These are phyloP conservation scores for Macropodus opercularis DNA, from an alignment of 2,797 vertebrate species.

Conservation along the genomic window DNA sequence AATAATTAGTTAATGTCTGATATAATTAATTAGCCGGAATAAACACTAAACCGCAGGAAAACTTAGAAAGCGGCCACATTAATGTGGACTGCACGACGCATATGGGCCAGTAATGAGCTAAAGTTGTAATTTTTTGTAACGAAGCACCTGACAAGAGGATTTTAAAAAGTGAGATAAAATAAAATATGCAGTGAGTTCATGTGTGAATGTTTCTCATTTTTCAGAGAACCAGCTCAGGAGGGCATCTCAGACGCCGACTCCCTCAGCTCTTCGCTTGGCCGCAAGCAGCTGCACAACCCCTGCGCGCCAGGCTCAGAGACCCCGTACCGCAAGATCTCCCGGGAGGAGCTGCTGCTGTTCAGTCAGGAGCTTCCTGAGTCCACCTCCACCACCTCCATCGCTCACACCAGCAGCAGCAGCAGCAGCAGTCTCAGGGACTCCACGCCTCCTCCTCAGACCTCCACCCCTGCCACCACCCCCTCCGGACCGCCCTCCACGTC, in stretches of 20 bases:
- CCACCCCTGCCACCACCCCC: slow-evolving; percentile 76
- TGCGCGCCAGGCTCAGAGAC: slow-evolving; percentile 83
- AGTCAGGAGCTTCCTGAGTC: slow-evolving; percentile 81
- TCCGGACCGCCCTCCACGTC: slow-evolving; percentile 83
- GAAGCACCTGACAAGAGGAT: neutral
- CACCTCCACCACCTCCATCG: slow-evolving; percentile 72
- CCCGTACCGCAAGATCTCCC: slow-evolving; percentile 88
- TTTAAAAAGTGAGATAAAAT: no score
- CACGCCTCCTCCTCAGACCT: slow-evolving; percentile 78
- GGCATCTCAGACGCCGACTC: slow-evolving; percentile 91
- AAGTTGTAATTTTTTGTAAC: neutral
- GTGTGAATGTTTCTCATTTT: slow-evolving; percentile 38
- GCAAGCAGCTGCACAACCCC: slow-evolving; percentile 85
- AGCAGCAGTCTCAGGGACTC: slow-evolving; percentile 84
- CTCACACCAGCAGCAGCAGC: slow-evolving; percentile 77
- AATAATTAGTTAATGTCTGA: neutral
- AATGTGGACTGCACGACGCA: neutral
- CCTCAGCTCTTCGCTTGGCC: slow-evolving; percentile 87
- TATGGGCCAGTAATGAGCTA: neutral
- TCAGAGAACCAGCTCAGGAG: slow-evolving; percentile 89
- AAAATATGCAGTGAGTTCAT: no score
- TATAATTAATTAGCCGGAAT: neutral
- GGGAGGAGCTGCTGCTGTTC: slow-evolving; percentile 87
- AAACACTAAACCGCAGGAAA: neutral
- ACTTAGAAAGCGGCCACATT: neutral